These are phyloP conservation scores for Sialis fuliginosa DNA, from an alignment of 2,888 invertebrate species.

Conservation along the genomic window DNA sequence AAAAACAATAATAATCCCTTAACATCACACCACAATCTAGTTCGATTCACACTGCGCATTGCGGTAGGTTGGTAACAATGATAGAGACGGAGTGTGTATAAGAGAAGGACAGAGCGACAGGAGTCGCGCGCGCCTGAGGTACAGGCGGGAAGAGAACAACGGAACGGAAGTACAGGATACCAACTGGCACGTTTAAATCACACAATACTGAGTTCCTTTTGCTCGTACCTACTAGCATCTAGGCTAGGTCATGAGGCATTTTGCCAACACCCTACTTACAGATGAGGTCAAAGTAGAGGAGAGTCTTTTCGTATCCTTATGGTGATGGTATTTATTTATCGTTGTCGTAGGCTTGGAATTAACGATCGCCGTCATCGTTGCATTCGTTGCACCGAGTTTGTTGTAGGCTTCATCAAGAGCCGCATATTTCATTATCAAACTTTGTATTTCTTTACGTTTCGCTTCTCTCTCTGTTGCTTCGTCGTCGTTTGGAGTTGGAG, in stretches of 20 bases:
- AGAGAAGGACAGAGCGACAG: too few species aligned
- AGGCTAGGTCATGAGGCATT: not conserved
- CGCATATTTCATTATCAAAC: slow-evolving; percentile 66
- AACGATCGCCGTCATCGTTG: slow-evolving; percentile 23
- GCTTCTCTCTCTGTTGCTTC: slow-evolving; percentile 55
- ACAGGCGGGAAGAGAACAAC: not conserved
- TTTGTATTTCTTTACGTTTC: slow-evolving; percentile 66
- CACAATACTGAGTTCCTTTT: too few species aligned
- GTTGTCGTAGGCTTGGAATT: slow-evolving; percentile 28
- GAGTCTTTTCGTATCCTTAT: slow-evolving; percentile 20
- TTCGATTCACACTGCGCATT: too few species aligned
- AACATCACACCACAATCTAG: too few species aligned
- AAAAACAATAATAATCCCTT: too few species aligned
- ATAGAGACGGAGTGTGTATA: too few species aligned
- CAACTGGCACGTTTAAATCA: too few species aligned
- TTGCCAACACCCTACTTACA: slow-evolving; percentile 21
- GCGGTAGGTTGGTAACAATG: too few species aligned
- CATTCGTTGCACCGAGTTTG: slow-evolving; percentile 27
- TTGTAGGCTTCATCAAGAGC: slow-evolving; percentile 56
- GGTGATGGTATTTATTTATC: slow-evolving; percentile 18
- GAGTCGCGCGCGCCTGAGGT: not conserved
- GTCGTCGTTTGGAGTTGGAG: slow-evolving; percentile 27
- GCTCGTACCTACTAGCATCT: too few species aligned
- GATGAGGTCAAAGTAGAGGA: slow-evolving; percentile 17
- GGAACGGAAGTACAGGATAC: not conserved